Percentiles rank a stretch among this genome's conserved stretches.
Evolutionary conservation across 2,888 invertebrate genomes (phyloP).

Genomic region (Rhingia campestris): DNA sequence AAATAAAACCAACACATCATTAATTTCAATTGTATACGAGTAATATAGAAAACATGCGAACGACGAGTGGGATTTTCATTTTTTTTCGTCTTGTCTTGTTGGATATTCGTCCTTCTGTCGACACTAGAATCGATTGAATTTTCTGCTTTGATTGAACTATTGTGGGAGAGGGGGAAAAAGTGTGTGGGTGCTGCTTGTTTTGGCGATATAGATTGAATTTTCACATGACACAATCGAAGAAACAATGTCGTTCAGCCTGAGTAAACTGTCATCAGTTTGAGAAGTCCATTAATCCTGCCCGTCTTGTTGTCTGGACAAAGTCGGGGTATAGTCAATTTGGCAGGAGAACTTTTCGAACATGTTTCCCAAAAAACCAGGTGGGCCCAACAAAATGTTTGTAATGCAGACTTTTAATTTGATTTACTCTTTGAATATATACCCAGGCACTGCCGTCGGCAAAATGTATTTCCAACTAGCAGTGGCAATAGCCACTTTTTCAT

Average conservation of each 20-base stretch:
- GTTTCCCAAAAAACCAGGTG: conserved; percentile 60
- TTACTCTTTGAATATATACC: conserved; percentile 23
- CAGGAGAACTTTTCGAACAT: conserved; percentile 30
- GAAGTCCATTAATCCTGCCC: conserved; percentile 76
- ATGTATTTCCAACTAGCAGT: conserved; percentile 18
- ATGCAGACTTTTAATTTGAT: conserved; percentile 54
- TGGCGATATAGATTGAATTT: conserved; percentile 59
- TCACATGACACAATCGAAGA: conserved; percentile 70
- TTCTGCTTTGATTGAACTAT: conserved; percentile 66
- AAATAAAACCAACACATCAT: conserved; percentile 83
- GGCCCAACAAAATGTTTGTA: conserved; percentile 15
- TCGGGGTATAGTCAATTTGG: conserved; percentile 29
- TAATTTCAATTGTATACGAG: conserved; percentile 44
- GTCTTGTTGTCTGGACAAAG: neutral
- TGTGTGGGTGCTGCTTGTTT: conserved; percentile 1
- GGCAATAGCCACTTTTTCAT: conserved; percentile 67
- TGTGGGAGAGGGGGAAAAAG: conserved; percentile 4
- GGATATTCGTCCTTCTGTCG: conserved; percentile 35
- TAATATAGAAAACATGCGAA: conserved; percentile 34
- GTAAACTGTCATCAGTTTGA: conserved; percentile 76
- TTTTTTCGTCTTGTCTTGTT: conserved; percentile 19
- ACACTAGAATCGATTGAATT: conserved; percentile 64
- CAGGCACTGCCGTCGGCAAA: conserved; percentile 41
- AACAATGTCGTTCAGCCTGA: conserved; percentile 75
- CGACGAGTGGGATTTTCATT: conserved; percentile 23